phyloP scores from a whole-genome alignment of 2,888 invertebrate species.

The Julus scandinavius region DNA sequence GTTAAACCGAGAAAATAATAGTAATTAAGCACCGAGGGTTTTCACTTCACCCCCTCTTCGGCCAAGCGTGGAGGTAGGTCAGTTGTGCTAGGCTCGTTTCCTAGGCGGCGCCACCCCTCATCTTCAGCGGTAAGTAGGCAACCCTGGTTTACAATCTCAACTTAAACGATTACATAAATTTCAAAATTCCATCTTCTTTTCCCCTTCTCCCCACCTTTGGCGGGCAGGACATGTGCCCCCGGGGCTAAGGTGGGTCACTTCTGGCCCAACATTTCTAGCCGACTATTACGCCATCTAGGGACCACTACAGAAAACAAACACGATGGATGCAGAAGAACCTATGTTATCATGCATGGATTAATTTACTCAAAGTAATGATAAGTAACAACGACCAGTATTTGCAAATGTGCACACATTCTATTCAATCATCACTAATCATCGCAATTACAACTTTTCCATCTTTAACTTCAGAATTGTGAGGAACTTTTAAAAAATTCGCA shows the following conservation, averaged over 20 bases:
- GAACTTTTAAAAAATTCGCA: too few species aligned
- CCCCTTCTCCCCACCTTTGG: neutral
- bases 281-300: neutral
- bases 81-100: neutral
- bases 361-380: too few species aligned
- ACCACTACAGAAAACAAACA: neutral
- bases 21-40: neutral
- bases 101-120: neutral
- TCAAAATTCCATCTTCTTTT: neutral
- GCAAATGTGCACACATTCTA: too few species aligned
- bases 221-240: neutral
- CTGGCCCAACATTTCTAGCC: neutral
- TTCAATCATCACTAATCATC: too few species aligned
- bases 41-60: neutral
- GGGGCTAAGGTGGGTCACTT: neutral
- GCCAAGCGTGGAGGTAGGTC: neutral
- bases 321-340: too few species aligned
- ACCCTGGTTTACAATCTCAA: conserved; percentile 5
- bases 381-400: too few species aligned
- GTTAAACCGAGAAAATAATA: conserved; percentile 6
- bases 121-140: neutral
- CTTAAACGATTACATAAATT: conserved; percentile 18
- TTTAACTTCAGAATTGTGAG: too few species aligned
- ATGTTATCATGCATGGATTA: too few species aligned
- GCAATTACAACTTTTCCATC: too few species aligned